phyloP scores from a whole-genome alignment of 2,113 vertebrate species.

The Spilogale gracilis region DNA sequence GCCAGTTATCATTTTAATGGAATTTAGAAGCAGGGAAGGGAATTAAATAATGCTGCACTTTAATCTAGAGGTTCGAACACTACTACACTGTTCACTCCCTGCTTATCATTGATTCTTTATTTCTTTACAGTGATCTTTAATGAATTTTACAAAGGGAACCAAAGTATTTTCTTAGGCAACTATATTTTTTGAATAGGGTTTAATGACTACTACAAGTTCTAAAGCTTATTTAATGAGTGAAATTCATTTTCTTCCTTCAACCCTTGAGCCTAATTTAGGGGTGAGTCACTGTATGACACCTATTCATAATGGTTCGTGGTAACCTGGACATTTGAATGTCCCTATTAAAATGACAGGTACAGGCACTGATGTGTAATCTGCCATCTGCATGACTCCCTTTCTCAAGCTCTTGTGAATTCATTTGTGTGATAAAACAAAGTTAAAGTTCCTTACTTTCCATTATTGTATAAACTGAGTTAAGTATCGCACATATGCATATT shows the following conservation, averaged over 20 bases:
- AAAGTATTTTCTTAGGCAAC: slow-evolving; percentile 15
- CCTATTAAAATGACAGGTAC: background rate
- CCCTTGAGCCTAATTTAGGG: background rate
- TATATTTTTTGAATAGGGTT: slow-evolving; percentile 1
- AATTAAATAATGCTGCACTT: background rate
- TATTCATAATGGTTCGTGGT: background rate
- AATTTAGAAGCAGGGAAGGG: slow-evolving; percentile 11
- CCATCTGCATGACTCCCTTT: background rate
- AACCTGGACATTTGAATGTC: background rate
- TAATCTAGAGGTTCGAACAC: background rate
- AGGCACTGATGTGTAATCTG: background rate
- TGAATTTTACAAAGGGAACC: slow-evolving; percentile 11
- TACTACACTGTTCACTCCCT: background rate
- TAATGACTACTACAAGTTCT: background rate
- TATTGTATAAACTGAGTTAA: background rate
- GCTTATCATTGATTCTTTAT: background rate
- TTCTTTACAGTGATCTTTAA: slow-evolving; percentile 7
- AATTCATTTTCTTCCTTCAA: background rate
- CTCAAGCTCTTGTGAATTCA: background rate
- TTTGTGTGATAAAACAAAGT: background rate
- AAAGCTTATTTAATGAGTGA: background rate
- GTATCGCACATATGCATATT: background rate
- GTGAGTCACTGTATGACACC: background rate
- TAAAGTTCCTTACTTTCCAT: background rate
- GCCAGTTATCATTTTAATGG: background rate